These are phyloP conservation scores for Dendrophyllia cribrosa DNA, from an alignment of 64 coral and sea anemone genomes.

Conservation along the genomic window DNA sequence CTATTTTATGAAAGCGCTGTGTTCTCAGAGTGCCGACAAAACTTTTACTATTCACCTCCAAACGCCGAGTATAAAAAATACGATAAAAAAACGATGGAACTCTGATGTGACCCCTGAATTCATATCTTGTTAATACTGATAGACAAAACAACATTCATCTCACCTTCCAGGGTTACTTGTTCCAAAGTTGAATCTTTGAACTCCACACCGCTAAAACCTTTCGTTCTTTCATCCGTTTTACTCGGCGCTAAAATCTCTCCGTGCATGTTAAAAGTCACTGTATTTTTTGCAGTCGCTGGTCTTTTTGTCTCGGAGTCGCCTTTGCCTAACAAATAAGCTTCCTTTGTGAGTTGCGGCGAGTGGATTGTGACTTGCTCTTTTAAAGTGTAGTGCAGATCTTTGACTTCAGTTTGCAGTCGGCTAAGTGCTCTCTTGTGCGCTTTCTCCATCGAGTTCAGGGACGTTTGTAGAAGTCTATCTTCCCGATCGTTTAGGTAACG, in stretches of 20 bases:
- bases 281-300: neutral
- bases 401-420: slow-evolving; percentile 20
- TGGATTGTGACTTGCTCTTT: slow-evolving; percentile 12
- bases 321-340: neutral
- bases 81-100: too few species aligned
- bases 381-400: neutral
- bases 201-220: neutral
- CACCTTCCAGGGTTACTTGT: neutral
- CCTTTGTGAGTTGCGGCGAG: neutral
- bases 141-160: neutral
- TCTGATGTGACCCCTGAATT: too few species aligned
- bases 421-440: neutral
- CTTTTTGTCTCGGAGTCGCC: neutral
- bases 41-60: too few species aligned
- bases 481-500: slow-evolving; percentile 37
- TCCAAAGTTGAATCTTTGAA: slow-evolving; percentile 13
- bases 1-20: too few species aligned
- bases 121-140: too few species aligned
- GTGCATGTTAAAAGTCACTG: neutral
- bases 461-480: slow-evolving; percentile 24
- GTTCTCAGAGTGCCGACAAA: too few species aligned
- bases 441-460: slow-evolving; percentile 28
- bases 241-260: neutral
- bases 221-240: neutral
- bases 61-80: too few species aligned